Base-by-base conservation (phyloP, 1,140 invertebrate genomes). In the Eueides isabella region DNA sequence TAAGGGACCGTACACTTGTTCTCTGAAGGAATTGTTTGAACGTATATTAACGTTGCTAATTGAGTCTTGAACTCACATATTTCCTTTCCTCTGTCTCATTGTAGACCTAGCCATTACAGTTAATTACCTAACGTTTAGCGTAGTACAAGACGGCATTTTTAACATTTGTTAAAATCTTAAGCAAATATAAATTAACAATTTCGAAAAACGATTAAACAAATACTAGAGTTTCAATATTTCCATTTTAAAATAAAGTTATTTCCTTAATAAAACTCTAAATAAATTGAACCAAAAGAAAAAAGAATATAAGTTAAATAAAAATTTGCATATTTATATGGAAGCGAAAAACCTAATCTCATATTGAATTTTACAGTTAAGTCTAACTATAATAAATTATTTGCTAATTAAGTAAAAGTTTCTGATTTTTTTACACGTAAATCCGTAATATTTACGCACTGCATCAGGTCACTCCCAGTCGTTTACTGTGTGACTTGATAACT, bases 21-120 rank as follows among this genome's bases (percentile, higher is more conserved):
- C n/a, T 44, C 16, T 44, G n/a, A 44, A 19, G 5, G 16, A 44
- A 55, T 55, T 55, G 9, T 55, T 23, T 55, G 2, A 11, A 26
- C 9, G 11, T 44, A 2, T 6, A 2, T n/a, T n/a, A n/a, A 55
- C 23, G 19, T 26, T 5, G 48, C 9, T 55, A 55, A 55, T 55
- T 55, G 48, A 55, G 41, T 19, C 41, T 44, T 44, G 41, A 44
- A 44, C 41, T 44, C 41, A 5, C 41, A 44, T 19, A 23, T 55
- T 19, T 55, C 48, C 48, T n/a, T 55, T 19, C 19, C 23, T 55
- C 26, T 55, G 48, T 55, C 48, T 55, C 48, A 23, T 55, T 55
- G 48, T 12, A 4, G 2, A 12, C 7, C 48, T 23, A 23, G 9
- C 48, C 19, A 55, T 55, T 55, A 55, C 7, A 26, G 48, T 55